Evolutionary conservation across 2,113 vertebrate genomes (phyloP), one percentile per base, ranked within the genome.

Genomic region (Lycocorax pyrrhopterus): DNA sequence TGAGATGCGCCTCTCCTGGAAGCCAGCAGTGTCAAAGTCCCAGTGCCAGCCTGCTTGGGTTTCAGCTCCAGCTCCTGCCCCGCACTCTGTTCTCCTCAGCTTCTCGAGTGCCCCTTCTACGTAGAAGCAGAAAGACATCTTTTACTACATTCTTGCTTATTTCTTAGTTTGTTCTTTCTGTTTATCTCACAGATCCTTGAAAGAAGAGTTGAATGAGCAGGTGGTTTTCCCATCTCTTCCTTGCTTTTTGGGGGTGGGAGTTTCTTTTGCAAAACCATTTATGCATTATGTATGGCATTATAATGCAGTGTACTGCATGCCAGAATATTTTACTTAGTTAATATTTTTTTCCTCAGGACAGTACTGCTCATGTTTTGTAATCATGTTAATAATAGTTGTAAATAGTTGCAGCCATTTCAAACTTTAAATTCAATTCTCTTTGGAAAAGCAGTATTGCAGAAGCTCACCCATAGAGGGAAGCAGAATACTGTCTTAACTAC

Each of bases 391-490:
- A n/a, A 26, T 60, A 64, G 35, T 18, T 85, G 25, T 44, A 66
- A 91, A n/a, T 62, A 69, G 47, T 51, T 71, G 59, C 47, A 67
- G 35, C 41, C 51, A 77, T 92, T 96, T 89, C 29, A 84, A 60
- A 79, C 64, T 39, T 30, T 63, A 39, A 80, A 62, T 76, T 82
- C 23, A 74, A 25, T 84, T 56, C 14, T 16, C 12, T 55, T 89
- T 89, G 74, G 67, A 66, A 88, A 88, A 80, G 52, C 19, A 52
- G 33, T 56, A n/a, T 72, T 95, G 63, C 77, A 96, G 75, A 95
- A 85, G 33, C 19, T 93, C 49, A 68, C 95, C 96, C 37, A 75
- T 69, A 98, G 97, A 95, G 96, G 97, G 97, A 96, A 93, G 76
- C 91, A 97, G 91, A 87, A 91, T 77, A 79, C 76, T 93, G 52